Conservation (phyloP, 2,888 invertebrate genomes). For the Netelia fuscicornis region DNA sequence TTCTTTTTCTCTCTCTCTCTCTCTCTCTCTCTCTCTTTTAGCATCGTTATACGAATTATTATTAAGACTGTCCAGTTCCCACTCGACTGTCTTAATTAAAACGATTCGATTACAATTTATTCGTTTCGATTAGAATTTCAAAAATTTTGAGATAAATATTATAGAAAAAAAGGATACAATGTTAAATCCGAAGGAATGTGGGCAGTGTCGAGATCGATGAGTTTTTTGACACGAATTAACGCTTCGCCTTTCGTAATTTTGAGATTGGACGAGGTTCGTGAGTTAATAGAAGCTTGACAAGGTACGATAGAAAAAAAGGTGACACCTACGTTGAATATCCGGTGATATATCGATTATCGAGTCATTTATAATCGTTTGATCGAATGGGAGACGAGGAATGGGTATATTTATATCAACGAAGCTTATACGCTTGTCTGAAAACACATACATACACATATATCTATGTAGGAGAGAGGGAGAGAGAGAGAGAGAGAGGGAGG, state of each 20-base stretch:
- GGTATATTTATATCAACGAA: neutral
- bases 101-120: too few relatives aligned
- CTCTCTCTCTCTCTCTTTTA: neutral
- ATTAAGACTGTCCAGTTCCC: neutral
- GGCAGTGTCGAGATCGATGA: too few relatives aligned
- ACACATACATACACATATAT: neutral
- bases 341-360: conserved; percentile 35
- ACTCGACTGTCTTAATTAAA: too few relatives aligned
- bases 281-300: too few relatives aligned
- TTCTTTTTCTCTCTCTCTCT: neutral
- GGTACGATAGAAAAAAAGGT: conserved; percentile 9
- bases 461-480: neutral
- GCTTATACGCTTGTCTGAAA: neutral
- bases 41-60: neutral
- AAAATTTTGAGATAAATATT: neutral
- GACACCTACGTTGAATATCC: conserved; percentile 10
- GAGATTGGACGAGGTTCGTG: too few relatives aligned
- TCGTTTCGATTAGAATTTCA: too few relatives aligned
- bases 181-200: too few relatives aligned
- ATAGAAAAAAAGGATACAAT: too few relatives aligned
- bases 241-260: too few relatives aligned
- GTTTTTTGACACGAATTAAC: too few relatives aligned
- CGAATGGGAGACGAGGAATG: conserved; percentile 5
- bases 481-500: too few relatives aligned
- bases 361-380: conserved; percentile 49